These are phyloP conservation scores for Drosophila pachea DNA, from an alignment of 1,140 invertebrate species.

Conservation along the genomic window DNA sequence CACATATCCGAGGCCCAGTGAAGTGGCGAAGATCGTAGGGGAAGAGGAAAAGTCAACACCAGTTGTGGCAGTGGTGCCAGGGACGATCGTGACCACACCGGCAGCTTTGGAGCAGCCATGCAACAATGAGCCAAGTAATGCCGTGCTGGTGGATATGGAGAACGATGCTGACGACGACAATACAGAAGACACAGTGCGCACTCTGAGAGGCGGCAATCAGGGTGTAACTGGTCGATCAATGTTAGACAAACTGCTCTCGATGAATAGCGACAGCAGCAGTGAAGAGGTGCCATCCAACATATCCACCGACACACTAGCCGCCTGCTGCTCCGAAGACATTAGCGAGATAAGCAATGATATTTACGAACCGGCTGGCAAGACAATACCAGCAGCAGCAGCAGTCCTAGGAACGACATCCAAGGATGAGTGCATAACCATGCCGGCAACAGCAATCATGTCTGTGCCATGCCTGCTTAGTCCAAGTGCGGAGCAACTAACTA, in stretches of 20 bases:
- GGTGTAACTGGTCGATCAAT: slow-evolving; percentile 66
- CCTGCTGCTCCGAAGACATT: slow-evolving; percentile 70
- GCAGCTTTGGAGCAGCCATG: slow-evolving; percentile 11
- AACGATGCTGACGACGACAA: slow-evolving; percentile 72
- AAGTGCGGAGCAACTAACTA: slow-evolving; percentile 39
- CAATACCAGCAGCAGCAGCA: not conserved
- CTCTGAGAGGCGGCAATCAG: slow-evolving; percentile 48
- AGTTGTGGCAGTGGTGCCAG: too few species aligned
- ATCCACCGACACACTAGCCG: slow-evolving; percentile 73
- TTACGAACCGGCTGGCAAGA: slow-evolving; percentile 40
- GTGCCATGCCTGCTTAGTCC: slow-evolving; percentile 13
- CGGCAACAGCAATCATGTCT: not conserved
- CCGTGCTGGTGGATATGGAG: slow-evolving; percentile 56
- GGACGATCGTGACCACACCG: not conserved
- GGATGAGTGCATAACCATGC: slow-evolving; percentile 14
- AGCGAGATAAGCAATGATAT: slow-evolving; percentile 74
- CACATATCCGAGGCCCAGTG: not conserved
- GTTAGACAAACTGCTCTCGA: slow-evolving; percentile 74
- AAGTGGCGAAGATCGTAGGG: not conserved
- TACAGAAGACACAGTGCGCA: slow-evolving; percentile 74
- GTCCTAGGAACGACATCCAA: not conserved
- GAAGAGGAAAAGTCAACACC: slow-evolving; percentile 9
- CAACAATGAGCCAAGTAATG: slow-evolving; percentile 30
- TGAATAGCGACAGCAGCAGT: slow-evolving; percentile 76
- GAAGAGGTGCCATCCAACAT: slow-evolving; percentile 71